Evolutionary conservation across 2,797 vertebrate species (phyloP), one percentile per base, ranked within the genome.

Genomic region (Pipistrellus kuhlii): DNA sequence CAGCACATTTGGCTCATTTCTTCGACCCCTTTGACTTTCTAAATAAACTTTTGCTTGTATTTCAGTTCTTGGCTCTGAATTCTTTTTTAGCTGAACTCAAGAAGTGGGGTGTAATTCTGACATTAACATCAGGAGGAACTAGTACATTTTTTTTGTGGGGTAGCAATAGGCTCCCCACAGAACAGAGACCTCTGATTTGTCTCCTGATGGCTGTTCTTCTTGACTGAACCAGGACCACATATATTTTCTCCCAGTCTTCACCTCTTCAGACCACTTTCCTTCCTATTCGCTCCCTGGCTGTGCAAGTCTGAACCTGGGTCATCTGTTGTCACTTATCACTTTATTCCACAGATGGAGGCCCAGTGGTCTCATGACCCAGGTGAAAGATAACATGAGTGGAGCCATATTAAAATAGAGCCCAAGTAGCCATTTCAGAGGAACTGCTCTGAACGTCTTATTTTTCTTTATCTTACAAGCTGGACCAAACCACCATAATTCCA

Each of bases 381-480:
- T 82, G 38, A 46, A 82, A 82, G 57, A 82, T 82, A 46, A 46
- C 27, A 82, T n/a, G 27, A 82, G 6, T 46, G 27, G 57, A 64
- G 41, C 57, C 57, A 46, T n/a, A 64, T 64, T 64, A 82, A 46
- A 23, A 48, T 46, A 46, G 41, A 82, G 18, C 12, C 11, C 5
- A 46, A 32, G 30, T 23, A 82, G 41, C 12, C 30, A 82, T 82
- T 46, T 48, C 59, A 66, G 59, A 23, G 30, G 20, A 82, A 64
- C 20, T 82, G 11, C 59, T 30, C 41, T 46, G 11, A 11, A 23
- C 0, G 0, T 46, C 18, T 82, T 64, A 46, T 64, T 82, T 66
- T 64, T 64, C 59, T 82, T 82, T 32, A 82, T 66, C 20, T 82
- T 46, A 21, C 7, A 32, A 48, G 12, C 41, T 64, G 30, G 12